Base-by-base conservation (phyloP, 2,888 invertebrate genomes). In the Drosophila villosipedis region DNA sequence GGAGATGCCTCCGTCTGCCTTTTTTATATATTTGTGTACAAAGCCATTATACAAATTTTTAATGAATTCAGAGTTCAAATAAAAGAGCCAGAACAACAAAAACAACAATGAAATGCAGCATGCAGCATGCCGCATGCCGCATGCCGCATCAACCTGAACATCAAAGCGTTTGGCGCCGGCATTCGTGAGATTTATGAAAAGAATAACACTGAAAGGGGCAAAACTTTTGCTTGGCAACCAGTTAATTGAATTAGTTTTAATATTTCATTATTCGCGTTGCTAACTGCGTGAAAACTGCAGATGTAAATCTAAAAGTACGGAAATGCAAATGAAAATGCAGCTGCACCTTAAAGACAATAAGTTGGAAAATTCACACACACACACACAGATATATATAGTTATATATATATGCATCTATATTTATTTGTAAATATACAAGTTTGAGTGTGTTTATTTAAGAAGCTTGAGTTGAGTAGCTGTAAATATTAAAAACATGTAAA, bases 141-240 rank as follows among this genome's bases (percentile, higher is more conserved):
- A 25, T 57, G 39, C 25, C 6, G 19, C 37, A 37, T 37, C 16
- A 39, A 22, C 63, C 69, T 67, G 54, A 58, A 64, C 63, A 35
- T n/a, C 50, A 52, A 57, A 67, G 53, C 58, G 49, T 22, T 25
- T 19, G 16, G 31, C 35, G 47, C 64, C 63, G 76, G 58, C 73
- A 77, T 73, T 66, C 65, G 25, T 28, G 53, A 76, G 54, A 68
- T 54, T 53, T 74, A 68, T 68, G 60, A 55, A 47, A 49, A 25
- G 47, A 28, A 61, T 52, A 39, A 33, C 37, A 10, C 19, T 0
- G n/a, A 25, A 52, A 68, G 22, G 19, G 19, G 22, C 35, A 33
- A 12, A 43, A 53, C 25, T 35, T 25, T 25, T 28, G 35, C 39
- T 39, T 68, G 22, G 35, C 16, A 50, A 28, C 33, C 50, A 50